Conservation (phyloP, 2,888 invertebrate genomes). For the Prenolepis imparis region DNA sequence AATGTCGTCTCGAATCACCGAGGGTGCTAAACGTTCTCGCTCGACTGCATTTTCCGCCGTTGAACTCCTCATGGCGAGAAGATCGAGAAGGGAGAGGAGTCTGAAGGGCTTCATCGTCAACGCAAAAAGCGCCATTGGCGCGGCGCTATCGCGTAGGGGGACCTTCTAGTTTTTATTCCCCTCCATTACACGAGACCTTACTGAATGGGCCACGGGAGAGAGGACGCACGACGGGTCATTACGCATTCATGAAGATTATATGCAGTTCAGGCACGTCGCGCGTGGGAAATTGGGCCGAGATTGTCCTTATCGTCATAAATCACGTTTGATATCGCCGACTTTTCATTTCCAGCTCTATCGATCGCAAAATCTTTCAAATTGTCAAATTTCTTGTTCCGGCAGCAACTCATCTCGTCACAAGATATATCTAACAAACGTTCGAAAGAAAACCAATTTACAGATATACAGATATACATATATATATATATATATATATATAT, state of each 20-base stretch:
- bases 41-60: constrained; percentile 43
- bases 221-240: constrained; percentile 72
- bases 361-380: constrained; percentile 5
- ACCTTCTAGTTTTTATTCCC: constrained; percentile 61
- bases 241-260: constrained; percentile 82
- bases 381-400: background rate
- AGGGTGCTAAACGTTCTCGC: constrained; percentile 32
- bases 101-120: constrained; percentile 31
- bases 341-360: constrained; percentile 42
- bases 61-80: constrained; percentile 20
- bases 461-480: background rate
- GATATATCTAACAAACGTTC: background rate
- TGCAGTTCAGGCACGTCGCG: constrained; percentile 80
- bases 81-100: constrained; percentile 30
- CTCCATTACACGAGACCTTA: constrained; percentile 66
- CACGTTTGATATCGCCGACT: constrained; percentile 76
- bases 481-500: too few species aligned
- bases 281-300: constrained; percentile 81
- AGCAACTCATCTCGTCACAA: background rate
- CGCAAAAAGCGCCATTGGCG: constrained; percentile 42
- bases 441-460: background rate
- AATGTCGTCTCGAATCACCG: constrained; percentile 13
- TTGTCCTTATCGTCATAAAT: constrained; percentile 81
- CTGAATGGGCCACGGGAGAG: constrained; percentile 51
- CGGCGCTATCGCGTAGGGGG: constrained; percentile 36